Conservation (phyloP, 64 coral and sea anemone genomes). For the Trachythela sp. region DNA sequence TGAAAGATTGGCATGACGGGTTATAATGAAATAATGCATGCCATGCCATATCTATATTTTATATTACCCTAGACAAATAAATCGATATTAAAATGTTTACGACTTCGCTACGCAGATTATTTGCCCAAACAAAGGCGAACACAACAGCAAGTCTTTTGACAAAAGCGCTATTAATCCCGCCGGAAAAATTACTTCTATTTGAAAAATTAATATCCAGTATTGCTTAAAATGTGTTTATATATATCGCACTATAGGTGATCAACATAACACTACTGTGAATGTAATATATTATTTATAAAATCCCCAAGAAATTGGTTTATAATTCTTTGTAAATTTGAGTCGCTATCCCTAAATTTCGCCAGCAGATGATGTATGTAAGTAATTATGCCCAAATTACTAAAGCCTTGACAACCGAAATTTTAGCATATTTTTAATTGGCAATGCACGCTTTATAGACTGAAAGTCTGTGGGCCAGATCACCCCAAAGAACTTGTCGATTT, state of each 20-base stretch:
- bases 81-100: neutral
- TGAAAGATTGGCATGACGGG: neutral
- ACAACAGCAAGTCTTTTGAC: no score
- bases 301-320: neutral
- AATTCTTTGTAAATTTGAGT: neutral
- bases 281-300: neutral
- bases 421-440: neutral
- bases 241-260: neutral
- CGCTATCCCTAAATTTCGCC: neutral
- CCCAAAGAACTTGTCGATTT: neutral
- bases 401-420: neutral
- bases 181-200: no score
- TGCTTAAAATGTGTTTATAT: neutral
- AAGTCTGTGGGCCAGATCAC: neutral
- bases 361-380: neutral
- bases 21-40: neutral
- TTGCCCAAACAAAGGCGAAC: neutral
- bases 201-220: no score
- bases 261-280: neutral
- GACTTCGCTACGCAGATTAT: neutral
- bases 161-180: no score
- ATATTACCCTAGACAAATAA: neutral
- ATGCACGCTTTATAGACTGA: neutral
- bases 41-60: neutral
- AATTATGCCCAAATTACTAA: neutral